phyloP scores from a whole-genome alignment of 1,140 invertebrate genomes.

The Apis cerana region DNA sequence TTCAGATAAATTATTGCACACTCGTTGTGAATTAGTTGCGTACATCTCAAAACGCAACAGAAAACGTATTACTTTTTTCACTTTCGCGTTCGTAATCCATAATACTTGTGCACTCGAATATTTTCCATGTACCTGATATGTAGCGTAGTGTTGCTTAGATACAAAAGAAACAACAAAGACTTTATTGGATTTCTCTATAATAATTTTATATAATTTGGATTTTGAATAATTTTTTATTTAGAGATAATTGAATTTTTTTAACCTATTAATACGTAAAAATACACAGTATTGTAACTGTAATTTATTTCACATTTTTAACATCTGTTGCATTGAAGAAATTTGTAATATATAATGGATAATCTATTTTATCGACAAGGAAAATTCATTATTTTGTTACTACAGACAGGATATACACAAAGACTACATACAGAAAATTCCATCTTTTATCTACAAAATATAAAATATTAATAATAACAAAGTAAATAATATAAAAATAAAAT shows the following conservation, averaged over 20 bases:
- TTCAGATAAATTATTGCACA: constrained; percentile 26
- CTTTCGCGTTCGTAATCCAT: constrained; percentile 44
- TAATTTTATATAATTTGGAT: neutral
- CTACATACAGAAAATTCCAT: no score
- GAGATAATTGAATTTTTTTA: no score
- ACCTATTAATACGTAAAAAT: no score
- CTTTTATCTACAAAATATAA: no score
- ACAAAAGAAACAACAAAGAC: constrained; percentile 51
- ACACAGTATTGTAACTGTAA: neutral
- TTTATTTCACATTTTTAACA: neutral
- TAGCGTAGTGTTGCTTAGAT: constrained; percentile 60
- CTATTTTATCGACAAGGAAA: neutral
- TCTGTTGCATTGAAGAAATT: neutral
- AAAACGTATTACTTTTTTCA: constrained; percentile 11
- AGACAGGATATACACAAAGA: no score
- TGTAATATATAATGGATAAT: neutral
- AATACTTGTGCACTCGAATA: constrained; percentile 40
- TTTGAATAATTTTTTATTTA: no score
- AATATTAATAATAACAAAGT: no score
- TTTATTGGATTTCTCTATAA: constrained; percentile 23
- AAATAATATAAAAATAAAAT: no score
- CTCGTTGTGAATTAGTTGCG: constrained; percentile 15
- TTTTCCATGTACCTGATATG: constrained; percentile 18
- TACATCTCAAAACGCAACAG: constrained; percentile 45
- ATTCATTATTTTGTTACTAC: no score